Evolutionary conservation across 2,113 vertebrate genomes (phyloP).

Genomic region (Actinemys pallida): DNA sequence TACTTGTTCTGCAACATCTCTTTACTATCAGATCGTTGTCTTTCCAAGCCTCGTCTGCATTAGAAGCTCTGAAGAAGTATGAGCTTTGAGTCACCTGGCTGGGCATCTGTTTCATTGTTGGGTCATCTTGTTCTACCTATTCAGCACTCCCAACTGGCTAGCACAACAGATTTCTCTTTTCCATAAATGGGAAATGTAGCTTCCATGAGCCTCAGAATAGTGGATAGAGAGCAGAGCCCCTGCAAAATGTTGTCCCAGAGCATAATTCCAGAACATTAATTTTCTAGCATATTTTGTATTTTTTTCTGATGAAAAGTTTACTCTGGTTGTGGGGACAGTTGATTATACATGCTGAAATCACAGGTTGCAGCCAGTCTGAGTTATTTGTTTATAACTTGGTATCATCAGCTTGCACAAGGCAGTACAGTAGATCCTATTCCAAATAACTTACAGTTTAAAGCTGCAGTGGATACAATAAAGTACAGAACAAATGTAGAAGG

Average conservation of each 20-base stretch:
- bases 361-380: background rate
- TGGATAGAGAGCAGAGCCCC: too few species aligned
- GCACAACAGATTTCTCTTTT: too few species aligned
- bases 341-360: background rate
- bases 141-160: too few species aligned
- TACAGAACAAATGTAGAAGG: background rate
- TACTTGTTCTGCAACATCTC: background rate
- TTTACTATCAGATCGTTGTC: background rate
- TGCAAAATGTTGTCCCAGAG: background rate
- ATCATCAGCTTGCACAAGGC: background rate
- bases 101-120: background rate
- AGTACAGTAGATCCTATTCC: too few species aligned
- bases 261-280: background rate
- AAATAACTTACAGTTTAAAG: background rate
- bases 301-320: background rate
- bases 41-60: background rate
- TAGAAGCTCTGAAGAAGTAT: background rate
- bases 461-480: background rate
- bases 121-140: background rate
- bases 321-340: background rate
- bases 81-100: background rate
- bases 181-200: too few species aligned
- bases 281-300: background rate
- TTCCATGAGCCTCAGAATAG: too few species aligned
- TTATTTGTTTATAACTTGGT: too few species aligned